Evolutionary conservation across 2,113 vertebrate genomes (phyloP).

Genomic region (Sminthopsis crassicaudata): DNA sequence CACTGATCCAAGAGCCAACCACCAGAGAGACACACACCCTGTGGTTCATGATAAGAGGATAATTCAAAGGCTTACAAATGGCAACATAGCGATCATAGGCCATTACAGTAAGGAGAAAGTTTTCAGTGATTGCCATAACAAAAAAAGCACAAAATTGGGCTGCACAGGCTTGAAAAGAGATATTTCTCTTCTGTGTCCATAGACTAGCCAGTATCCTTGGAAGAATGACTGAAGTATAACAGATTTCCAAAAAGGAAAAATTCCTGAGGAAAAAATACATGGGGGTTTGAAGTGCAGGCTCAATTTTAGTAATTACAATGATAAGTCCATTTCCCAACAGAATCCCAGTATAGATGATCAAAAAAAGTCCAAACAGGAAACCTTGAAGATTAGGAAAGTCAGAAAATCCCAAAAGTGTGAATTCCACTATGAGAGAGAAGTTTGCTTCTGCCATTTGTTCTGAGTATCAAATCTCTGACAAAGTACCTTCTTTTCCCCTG

Average conservation of each 20-base stretch:
- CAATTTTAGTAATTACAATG: slow-evolving; percentile 51
- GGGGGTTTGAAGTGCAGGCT: slow-evolving; percentile 46
- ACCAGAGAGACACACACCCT: background rate
- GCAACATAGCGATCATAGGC: slow-evolving; percentile 69
- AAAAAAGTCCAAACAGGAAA: slow-evolving; percentile 62
- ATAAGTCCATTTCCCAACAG: slow-evolving; percentile 66
- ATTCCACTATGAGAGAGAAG: background rate
- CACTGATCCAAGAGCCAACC: slow-evolving; percentile 48
- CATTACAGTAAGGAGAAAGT: slow-evolving; percentile 66
- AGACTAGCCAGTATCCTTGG: slow-evolving; percentile 68
- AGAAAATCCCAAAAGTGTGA: slow-evolving; percentile 57
- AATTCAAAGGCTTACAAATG: slow-evolving; percentile 64
- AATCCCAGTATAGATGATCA: slow-evolving; percentile 55
- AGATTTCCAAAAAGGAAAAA: slow-evolving; percentile 72
- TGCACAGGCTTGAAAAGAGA: slow-evolving; percentile 62
- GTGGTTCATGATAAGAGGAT: slow-evolving; percentile 59
- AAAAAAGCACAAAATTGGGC: slow-evolving; percentile 71
- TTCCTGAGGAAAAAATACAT: slow-evolving; percentile 76
- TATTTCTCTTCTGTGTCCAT: slow-evolving; percentile 1
- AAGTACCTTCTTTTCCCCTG: background rate
- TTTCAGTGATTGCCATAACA: slow-evolving; percentile 58
- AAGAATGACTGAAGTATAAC: slow-evolving; percentile 52
- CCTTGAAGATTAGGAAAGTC: slow-evolving; percentile 36
- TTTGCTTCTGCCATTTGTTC: background rate
- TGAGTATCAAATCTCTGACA: background rate